phyloP scores from a whole-genome alignment of 2,113 vertebrate species.

The Misgurnus mizolepis region DNA sequence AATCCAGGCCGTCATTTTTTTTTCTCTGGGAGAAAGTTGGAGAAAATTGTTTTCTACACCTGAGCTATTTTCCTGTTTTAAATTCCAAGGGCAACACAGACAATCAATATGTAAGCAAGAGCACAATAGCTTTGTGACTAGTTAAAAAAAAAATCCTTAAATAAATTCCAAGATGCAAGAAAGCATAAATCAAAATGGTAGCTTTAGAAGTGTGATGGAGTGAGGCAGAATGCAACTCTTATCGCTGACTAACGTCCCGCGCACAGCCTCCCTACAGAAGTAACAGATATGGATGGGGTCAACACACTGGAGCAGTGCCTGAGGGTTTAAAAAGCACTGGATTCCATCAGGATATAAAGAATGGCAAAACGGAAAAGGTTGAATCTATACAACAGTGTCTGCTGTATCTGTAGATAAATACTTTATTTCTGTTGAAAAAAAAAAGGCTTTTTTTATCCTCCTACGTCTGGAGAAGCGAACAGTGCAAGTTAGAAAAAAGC shows the following conservation, averaged over 20 bases:
- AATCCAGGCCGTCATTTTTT: neutral
- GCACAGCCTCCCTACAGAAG: conserved; percentile 44
- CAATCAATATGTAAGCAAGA: conserved; percentile 64
- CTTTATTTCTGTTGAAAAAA: too few relatives aligned
- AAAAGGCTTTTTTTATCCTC: neutral
- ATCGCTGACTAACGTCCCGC: conserved; percentile 44
- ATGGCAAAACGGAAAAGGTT: conserved; percentile 44
- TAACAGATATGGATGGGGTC: conserved; percentile 54
- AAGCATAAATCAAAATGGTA: conserved; percentile 56
- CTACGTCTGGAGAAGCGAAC: neutral
- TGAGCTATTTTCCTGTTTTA: conserved; percentile 46
- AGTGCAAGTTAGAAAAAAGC: neutral
- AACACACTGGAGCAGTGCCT: conserved; percentile 53
- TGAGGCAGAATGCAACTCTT: conserved; percentile 48
- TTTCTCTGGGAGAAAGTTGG: neutral
- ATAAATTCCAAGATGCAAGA: conserved; percentile 52
- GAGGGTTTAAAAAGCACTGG: conserved; percentile 56
- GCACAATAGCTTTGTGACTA: conserved; percentile 47
- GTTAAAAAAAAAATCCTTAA: conserved; percentile 61
- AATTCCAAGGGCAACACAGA: conserved; percentile 42
- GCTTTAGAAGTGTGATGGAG: conserved; percentile 53
- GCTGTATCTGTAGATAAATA: conserved; percentile 35
- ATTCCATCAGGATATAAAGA: conserved; percentile 34
- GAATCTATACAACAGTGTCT: conserved; percentile 42
- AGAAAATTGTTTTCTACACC: conserved; percentile 31